Evolutionary conservation across 2,888 invertebrate genomes (phyloP).

Genomic region (Pherbina coryleti): DNA sequence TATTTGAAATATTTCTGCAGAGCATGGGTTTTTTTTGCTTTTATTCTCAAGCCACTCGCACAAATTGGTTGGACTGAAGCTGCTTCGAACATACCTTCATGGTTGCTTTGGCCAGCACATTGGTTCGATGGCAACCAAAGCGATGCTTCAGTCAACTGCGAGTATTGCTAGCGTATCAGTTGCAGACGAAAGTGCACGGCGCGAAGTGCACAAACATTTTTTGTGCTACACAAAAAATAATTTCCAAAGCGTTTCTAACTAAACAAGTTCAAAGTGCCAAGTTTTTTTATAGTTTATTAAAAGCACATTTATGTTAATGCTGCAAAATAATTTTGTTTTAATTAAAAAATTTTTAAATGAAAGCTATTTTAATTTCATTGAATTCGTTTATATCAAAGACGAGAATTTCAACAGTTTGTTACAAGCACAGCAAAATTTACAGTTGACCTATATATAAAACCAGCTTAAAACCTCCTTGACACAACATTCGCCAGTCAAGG

Average conservation of each 20-base stretch:
- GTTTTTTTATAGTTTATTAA: no score
- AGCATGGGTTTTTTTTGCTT: no score
- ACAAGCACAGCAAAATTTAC: constrained; percentile 11
- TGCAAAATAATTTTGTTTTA: no score
- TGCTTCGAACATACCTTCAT: no score
- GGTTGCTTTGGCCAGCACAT: no score
- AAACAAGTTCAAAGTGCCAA: no score
- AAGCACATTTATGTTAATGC: no score
- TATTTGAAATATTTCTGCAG: neutral
- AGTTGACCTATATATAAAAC: constrained; percentile 8
- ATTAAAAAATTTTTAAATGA: no score
- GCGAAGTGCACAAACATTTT: neutral
- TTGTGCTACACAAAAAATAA: neutral
- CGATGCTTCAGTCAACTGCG: neutral
- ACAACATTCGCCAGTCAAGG: neutral
- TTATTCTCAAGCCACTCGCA: no score
- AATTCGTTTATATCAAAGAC: neutral
- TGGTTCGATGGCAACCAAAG: no score
- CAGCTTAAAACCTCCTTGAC: constrained; percentile 1
- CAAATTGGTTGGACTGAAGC: no score
- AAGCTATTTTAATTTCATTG: neutral
- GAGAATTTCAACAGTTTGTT: neutral
- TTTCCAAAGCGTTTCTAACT: neutral
- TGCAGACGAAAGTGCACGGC: constrained; percentile 8
- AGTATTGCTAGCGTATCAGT: neutral